Evolutionary conservation across 2,888 invertebrate genomes (phyloP).

Genomic region (Troilus luridus): DNA sequence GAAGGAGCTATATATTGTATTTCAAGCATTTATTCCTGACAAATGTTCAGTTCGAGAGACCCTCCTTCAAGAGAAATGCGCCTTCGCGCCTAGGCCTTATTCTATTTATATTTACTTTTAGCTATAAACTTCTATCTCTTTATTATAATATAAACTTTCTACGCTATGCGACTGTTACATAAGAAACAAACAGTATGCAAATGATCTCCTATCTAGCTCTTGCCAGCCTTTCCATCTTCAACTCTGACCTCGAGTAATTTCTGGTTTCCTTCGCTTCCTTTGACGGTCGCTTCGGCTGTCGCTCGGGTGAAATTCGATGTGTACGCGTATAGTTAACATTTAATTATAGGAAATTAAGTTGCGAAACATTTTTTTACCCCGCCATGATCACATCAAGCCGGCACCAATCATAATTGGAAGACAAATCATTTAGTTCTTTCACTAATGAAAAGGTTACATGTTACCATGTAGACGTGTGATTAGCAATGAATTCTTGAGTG

Average conservation of each 20-base stretch:
- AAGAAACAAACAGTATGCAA: constrained; percentile 15
- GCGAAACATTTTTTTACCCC: constrained; percentile 12
- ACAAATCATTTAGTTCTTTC: constrained; percentile 8
- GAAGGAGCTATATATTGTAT: background rate
- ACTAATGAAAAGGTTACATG: constrained; percentile 36
- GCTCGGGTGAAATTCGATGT: constrained; percentile 1
- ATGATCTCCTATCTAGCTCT: background rate
- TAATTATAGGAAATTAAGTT: constrained; percentile 30
- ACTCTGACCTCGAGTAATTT: constrained; percentile 26
- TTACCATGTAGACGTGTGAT: background rate
- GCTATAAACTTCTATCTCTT: background rate
- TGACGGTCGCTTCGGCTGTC: constrained; percentile 14
- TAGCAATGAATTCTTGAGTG: background rate
- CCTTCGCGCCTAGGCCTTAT: background rate
- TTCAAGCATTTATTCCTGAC: background rate
- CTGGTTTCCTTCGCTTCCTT: background rate
- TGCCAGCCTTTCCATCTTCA: background rate
- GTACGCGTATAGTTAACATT: background rate
- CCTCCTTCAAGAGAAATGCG: background rate
- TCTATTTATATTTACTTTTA: background rate
- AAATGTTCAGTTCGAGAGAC: background rate
- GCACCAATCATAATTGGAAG: background rate
- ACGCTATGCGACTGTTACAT: background rate
- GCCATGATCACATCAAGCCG: background rate
- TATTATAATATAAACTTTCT: constrained; percentile 34